phyloP scores from a whole-genome alignment of 92 coral and sea anemone genomes.

The Ricordea florida region DNA sequence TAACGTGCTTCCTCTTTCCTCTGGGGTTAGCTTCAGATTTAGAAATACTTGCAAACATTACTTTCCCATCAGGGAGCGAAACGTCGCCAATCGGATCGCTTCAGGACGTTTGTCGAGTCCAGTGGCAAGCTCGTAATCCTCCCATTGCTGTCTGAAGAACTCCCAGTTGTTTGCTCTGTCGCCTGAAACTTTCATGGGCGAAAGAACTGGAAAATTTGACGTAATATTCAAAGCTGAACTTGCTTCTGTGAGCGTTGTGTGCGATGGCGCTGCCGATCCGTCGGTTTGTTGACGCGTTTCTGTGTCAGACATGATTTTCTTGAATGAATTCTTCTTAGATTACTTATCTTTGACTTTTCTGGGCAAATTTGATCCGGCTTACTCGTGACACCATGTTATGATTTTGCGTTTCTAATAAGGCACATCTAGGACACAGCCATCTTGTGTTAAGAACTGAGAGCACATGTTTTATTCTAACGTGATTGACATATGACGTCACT shows the following conservation, averaged over 20 bases:
- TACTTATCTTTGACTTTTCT: no score
- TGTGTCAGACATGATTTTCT: neutral
- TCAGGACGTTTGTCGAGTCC: constrained; percentile 29
- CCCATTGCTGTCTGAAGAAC: constrained; percentile 53
- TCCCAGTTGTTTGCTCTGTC: constrained; percentile 53
- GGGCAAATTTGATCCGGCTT: no score
- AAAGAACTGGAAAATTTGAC: constrained; percentile 4
- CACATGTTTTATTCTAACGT: no score
- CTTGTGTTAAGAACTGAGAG: no score
- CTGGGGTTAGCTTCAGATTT: constrained; percentile 22
- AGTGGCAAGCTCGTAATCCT: constrained; percentile 53
- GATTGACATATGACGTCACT: no score
- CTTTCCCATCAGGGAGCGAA: constrained; percentile 51
- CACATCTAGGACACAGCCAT: no score
- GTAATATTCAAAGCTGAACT: constrained; percentile 1
- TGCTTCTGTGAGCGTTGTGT: neutral
- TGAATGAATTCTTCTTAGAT: no score
- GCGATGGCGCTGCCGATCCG: neutral
- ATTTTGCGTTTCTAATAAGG: no score
- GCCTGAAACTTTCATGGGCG: constrained; percentile 3
- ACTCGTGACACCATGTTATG: no score
- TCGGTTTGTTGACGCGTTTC: no score
- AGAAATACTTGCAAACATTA: constrained; percentile 43
- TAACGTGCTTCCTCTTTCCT: neutral
- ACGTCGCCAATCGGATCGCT: constrained; percentile 43